Conservation (phyloP, 2,797 vertebrate species). For the Rousettus madagascariensis region DNA sequence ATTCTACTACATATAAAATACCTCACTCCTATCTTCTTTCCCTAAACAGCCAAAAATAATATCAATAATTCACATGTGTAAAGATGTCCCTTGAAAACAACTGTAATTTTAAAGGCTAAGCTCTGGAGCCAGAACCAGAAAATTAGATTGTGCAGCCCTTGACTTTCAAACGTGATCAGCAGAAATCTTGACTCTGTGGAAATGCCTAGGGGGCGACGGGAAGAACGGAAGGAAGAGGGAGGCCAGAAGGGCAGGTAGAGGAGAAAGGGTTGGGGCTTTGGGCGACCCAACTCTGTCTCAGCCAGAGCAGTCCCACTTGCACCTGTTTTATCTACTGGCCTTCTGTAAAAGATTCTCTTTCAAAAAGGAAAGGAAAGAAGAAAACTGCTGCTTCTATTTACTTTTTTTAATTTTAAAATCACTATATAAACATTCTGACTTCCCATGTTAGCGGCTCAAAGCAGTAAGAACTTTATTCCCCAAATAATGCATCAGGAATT, state of each 20-base stretch:
- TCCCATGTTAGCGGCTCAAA: slow-evolving; percentile 8
- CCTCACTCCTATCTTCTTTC: background rate
- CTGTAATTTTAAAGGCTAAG: background rate
- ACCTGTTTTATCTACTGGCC: background rate
- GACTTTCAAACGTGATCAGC: background rate
- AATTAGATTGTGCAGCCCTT: background rate
- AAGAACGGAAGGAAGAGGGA: background rate
- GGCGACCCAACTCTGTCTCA: background rate
- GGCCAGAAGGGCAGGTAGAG: background rate
- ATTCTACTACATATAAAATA: background rate
- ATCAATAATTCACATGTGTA: background rate
- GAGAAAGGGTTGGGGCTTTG: background rate
- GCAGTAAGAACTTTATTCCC: slow-evolving; percentile 10
- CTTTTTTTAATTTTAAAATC: background rate
- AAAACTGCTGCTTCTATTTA: background rate
- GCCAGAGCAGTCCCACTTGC: background rate
- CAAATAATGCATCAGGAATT: slow-evolving; percentile 55
- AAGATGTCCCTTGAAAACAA: background rate
- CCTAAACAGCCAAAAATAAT: background rate
- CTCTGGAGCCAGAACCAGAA: background rate
- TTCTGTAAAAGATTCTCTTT: background rate
- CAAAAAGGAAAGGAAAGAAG: background rate
- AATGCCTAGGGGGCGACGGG: background rate
- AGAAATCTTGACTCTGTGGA: background rate
- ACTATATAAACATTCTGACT: background rate